Evolutionary conservation across 1,140 invertebrate species (phyloP).

Genomic region (Camponotus pennsylvanicus): DNA sequence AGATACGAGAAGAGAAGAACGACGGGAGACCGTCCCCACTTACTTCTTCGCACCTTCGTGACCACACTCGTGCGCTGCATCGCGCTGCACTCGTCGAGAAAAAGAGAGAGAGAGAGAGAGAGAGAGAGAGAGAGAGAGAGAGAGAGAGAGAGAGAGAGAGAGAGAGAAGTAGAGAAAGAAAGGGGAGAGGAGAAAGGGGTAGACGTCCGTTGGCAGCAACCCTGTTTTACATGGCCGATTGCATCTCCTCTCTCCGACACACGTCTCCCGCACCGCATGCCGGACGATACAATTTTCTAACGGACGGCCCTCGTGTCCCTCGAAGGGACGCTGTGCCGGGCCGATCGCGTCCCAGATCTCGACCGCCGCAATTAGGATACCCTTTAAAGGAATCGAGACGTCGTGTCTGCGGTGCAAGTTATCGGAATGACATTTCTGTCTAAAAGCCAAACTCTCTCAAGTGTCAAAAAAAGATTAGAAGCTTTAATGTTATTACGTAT

Average conservation of each 20-base stretch:
- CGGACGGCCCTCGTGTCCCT: conserved; percentile 37
- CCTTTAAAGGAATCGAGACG: conserved; percentile 40
- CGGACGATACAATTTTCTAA: conserved; percentile 58
- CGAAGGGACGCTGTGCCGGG: not conserved
- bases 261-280: conserved; percentile 43
- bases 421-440: conserved; percentile 57
- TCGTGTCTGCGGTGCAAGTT: conserved; percentile 15
- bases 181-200: not conserved
- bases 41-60: conserved; percentile 52
- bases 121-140: no score
- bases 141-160: not conserved
- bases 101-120: no score
- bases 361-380: conserved; percentile 52
- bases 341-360: conserved; percentile 55
- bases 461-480: not conserved
- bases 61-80: conserved; percentile 29
- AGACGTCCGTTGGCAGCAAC: conserved; percentile 67
- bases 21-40: conserved; percentile 25
- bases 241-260: conserved; percentile 69
- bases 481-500: not conserved
- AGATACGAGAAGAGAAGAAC: conserved; percentile 43
- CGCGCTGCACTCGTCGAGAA: not conserved
- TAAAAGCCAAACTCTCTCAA: not conserved
- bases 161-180: not conserved
- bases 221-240: conserved; percentile 73